A percentile compares a stretch with the other conserved stretches of the same genome.
Evolutionary conservation across 2,888 invertebrate genomes (phyloP).

Genomic region (Diabrotica balteata): DNA sequence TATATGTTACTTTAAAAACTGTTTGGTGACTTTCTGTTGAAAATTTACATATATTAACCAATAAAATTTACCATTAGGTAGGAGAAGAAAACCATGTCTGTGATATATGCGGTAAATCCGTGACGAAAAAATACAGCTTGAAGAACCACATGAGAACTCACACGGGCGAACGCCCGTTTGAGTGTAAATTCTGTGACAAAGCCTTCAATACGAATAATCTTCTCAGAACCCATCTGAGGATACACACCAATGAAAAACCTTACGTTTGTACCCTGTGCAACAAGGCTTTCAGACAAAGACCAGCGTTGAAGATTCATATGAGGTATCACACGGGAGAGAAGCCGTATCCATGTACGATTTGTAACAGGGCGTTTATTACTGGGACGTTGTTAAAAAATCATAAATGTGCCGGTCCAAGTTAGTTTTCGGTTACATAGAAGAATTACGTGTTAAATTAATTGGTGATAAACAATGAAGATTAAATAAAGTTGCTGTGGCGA

Average conservation of each 20-base stretch:
- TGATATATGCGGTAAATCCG: conserved; percentile 45
- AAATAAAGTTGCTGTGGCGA: too few relatives aligned
- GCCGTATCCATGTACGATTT: conserved; percentile 47
- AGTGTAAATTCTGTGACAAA: conserved; percentile 48
- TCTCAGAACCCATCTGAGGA: conserved; percentile 40
- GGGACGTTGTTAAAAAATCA: conserved; percentile 59
- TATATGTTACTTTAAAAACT: too few relatives aligned
- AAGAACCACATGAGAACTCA: conserved; percentile 46
- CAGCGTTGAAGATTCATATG: conserved; percentile 57
- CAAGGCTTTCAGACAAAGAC: conserved; percentile 34
- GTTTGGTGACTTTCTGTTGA: too few relatives aligned
- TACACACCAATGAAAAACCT: conserved; percentile 40
- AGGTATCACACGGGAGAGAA: conserved; percentile 64
- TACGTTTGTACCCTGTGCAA: conserved; percentile 31
- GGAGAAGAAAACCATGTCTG: conserved; percentile 40
- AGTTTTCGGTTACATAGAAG: too few relatives aligned
- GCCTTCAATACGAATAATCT: conserved; percentile 45
- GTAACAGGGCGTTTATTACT: conserved; percentile 65
- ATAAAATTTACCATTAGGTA: not conserved
- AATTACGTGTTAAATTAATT: too few relatives aligned
- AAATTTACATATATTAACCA: too few relatives aligned
- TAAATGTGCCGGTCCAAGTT: conserved; percentile 30
- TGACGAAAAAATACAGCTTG: conserved; percentile 38
- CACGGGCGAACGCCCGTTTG: conserved; percentile 48
- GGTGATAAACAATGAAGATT: too few relatives aligned